These are phyloP conservation scores for Tenrec ecaudatus DNA, from an alignment of 2,113 vertebrate genomes.

Conservation along the genomic window DNA sequence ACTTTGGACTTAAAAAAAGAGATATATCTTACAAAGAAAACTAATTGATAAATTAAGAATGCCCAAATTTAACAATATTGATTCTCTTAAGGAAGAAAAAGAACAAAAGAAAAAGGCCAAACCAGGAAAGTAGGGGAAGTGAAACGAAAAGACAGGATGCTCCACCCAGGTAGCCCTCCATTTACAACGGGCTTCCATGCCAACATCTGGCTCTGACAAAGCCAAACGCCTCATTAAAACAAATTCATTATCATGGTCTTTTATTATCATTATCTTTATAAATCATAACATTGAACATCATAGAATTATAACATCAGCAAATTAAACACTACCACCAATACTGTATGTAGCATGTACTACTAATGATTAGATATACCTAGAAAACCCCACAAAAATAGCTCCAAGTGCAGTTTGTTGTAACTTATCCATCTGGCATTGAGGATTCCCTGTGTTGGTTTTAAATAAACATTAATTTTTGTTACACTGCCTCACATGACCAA, in stretches of 20 bases:
- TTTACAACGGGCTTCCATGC: not conserved
- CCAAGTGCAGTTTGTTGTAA: not conserved
- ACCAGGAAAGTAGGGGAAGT: not conserved
- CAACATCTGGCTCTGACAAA: not conserved
- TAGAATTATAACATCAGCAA: not conserved
- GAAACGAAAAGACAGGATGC: not conserved
- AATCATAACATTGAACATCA: not conserved
- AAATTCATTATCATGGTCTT: not conserved
- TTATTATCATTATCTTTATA: not conserved
- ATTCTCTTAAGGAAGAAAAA: constrained; percentile 44
- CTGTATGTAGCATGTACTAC: not conserved
- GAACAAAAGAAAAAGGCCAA: constrained; percentile 18
- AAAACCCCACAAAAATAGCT: not conserved
- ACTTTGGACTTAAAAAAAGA: not conserved
- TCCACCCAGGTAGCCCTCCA: not conserved
- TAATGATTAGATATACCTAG: not conserved
- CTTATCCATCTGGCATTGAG: not conserved
- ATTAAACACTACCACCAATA: not conserved
- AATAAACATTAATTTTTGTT: not conserved
- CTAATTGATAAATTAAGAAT: constrained; percentile 35
- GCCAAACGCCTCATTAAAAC: not conserved
- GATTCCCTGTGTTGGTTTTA: not conserved
- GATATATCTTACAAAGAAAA: constrained; percentile 51
- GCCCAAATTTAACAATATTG: constrained; percentile 43
- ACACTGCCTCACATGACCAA: not conserved